phyloP scores from a whole-genome alignment of 2,797 vertebrate species.

The Pteronotus mesoamericanus region DNA sequence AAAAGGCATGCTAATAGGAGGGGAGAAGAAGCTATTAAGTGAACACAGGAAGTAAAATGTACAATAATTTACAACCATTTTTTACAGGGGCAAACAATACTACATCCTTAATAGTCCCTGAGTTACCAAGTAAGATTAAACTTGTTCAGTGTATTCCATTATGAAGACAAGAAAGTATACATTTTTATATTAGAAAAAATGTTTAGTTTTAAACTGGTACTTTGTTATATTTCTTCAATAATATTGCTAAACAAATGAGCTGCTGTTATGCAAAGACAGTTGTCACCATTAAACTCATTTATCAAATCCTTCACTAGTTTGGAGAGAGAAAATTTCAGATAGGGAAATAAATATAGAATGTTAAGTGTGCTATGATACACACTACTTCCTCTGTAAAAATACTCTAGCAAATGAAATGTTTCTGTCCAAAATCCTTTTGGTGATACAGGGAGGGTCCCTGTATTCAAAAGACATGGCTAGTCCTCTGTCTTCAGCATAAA shows the following conservation, averaged over 20 bases:
- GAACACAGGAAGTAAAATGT: background rate
- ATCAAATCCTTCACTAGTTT: background rate
- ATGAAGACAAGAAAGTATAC: background rate
- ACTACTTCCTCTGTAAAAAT: background rate
- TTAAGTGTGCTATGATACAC: background rate
- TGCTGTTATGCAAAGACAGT: background rate
- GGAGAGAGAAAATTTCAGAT: background rate
- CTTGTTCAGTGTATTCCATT: background rate
- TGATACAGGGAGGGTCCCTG: background rate
- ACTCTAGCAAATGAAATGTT: background rate
- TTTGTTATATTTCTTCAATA: slow-evolving; percentile 19
- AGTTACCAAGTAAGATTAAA: background rate
- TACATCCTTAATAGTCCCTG: background rate
- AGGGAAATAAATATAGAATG: background rate
- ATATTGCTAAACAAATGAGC: background rate
- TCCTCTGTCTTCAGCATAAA: background rate
- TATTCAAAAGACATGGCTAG: background rate
- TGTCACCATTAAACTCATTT: background rate
- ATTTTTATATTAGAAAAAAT: background rate
- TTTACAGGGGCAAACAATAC: background rate
- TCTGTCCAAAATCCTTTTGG: background rate
- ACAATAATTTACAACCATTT: background rate
- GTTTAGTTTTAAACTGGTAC: background rate
- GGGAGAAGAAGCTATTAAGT: background rate
- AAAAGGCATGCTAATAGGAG: background rate